Percentiles rank a stretch among this genome's conserved stretches.
Conservation (phyloP, 92 coral and sea anemone species). For the Siderastrea siderea region DNA sequence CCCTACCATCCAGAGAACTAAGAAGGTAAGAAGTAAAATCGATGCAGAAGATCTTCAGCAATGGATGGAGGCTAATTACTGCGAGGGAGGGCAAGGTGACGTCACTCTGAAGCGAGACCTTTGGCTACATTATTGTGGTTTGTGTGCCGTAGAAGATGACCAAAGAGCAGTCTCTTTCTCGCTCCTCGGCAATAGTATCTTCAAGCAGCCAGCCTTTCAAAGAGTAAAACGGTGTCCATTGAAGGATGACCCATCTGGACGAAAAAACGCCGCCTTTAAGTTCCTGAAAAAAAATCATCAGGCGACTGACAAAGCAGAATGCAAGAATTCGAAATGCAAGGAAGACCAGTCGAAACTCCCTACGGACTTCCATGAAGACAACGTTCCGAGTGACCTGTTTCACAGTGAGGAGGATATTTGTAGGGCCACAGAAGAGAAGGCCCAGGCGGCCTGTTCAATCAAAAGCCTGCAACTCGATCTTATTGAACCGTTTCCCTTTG, state of each 20-base stretch:
- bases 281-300: background rate
- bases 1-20: background rate
- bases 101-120: background rate
- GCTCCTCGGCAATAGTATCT: background rate
- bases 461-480: background rate
- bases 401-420: background rate
- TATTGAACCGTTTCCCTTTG: background rate
- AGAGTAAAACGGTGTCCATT: background rate
- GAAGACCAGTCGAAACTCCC: background rate
- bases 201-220: background rate
- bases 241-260: background rate
- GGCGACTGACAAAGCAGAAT: background rate
- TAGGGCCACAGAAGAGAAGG: background rate
- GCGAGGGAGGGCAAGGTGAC: constrained; percentile 10
- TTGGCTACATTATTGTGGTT: constrained; percentile 6
- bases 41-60: background rate
- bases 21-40: background rate
- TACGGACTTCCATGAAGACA: background rate
- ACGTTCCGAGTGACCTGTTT: background rate
- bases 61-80: constrained; percentile 10
- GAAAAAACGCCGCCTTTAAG: background rate
- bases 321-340: background rate
- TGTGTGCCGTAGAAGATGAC: background rate
- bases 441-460: background rate
- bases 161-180: background rate